These are phyloP conservation scores for Drosophila littoralis DNA, from an alignment of 1,140 invertebrate genomes.

Conservation along the genomic window DNA sequence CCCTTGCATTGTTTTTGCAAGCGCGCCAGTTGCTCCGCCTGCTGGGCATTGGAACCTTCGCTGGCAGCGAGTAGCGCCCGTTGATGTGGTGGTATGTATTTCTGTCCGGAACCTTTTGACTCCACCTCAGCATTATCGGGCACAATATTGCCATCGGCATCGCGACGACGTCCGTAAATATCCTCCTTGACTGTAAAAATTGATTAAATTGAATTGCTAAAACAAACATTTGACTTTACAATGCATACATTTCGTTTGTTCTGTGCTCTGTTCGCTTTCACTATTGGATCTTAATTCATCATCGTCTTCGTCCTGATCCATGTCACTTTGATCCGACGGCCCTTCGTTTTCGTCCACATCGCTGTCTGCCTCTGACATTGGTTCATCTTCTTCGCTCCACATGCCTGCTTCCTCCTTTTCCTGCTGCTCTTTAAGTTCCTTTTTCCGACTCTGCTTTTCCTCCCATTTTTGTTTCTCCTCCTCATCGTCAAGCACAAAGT, in stretches of 20 bases:
- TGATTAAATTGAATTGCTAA: neutral
- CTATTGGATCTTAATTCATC: conserved; percentile 32
- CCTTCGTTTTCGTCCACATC: conserved; percentile 53
- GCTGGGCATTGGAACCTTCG: conserved; percentile 85
- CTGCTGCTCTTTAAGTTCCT: conserved; percentile 60
- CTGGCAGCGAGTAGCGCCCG: conserved; percentile 85
- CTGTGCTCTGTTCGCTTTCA: conserved; percentile 12
- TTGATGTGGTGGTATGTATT: conserved; percentile 94
- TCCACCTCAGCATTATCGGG: conserved; percentile 61
- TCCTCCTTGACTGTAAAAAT: conserved; percentile 90
- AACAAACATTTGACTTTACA: neutral
- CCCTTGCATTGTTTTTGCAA: conserved; percentile 94
- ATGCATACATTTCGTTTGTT: conserved; percentile 26
- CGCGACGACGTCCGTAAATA: conserved; percentile 95
- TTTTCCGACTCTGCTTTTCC: conserved; percentile 66
- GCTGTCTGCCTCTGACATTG: conserved; percentile 70
- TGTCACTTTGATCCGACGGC: conserved; percentile 41
- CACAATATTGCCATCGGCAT: conserved; percentile 91
- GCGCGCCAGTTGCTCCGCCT: conserved; percentile 87
- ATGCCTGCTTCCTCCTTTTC: conserved; percentile 66
- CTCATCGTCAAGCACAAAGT: conserved; percentile 91
- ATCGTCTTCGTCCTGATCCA: conserved; percentile 55
- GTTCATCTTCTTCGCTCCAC: conserved; percentile 72
- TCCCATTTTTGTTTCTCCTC: conserved; percentile 85
- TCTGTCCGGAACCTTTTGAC: conserved; percentile 67